Evolutionary conservation across 2,113 vertebrate genomes (phyloP).

Genomic region (Megaleporinus macrocephalus): DNA sequence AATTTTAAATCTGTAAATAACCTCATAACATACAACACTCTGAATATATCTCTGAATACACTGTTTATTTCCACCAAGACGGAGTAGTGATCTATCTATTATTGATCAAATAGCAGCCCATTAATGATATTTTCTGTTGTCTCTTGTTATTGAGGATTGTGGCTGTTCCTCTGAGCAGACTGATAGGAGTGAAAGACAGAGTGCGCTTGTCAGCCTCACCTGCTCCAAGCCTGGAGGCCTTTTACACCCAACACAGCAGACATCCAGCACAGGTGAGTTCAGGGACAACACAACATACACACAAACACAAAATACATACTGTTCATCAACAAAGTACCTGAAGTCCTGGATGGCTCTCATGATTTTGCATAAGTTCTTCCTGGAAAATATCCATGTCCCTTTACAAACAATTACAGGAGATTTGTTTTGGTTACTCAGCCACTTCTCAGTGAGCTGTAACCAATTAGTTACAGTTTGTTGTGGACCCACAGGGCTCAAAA

Average conservation of each 20-base stretch:
- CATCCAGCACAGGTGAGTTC: slow-evolving; percentile 77
- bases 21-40: background rate
- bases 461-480: background rate
- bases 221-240: slow-evolving; percentile 78
- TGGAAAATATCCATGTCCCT: slow-evolving; percentile 19
- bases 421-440: background rate
- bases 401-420: background rate
- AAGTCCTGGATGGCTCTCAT: background rate
- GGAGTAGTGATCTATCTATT: background rate
- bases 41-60: too few relatives aligned
- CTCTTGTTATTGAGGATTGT: slow-evolving; percentile 68
- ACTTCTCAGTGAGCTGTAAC: background rate
- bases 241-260: slow-evolving; percentile 72
- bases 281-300: slow-evolving; percentile 24
- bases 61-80: too few relatives aligned
- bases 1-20: too few relatives aligned
- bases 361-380: slow-evolving; percentile 25
- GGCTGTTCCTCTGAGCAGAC: slow-evolving; percentile 80
- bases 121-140: slow-evolving; percentile 37
- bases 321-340: slow-evolving; percentile 27
- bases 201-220: slow-evolving; percentile 64
- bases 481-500: background rate
- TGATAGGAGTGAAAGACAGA: slow-evolving; percentile 82
- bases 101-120: background rate
- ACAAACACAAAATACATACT: slow-evolving; percentile 2